Conservation (phyloP, 2,888 invertebrate genomes). For the Julus scanicus region DNA sequence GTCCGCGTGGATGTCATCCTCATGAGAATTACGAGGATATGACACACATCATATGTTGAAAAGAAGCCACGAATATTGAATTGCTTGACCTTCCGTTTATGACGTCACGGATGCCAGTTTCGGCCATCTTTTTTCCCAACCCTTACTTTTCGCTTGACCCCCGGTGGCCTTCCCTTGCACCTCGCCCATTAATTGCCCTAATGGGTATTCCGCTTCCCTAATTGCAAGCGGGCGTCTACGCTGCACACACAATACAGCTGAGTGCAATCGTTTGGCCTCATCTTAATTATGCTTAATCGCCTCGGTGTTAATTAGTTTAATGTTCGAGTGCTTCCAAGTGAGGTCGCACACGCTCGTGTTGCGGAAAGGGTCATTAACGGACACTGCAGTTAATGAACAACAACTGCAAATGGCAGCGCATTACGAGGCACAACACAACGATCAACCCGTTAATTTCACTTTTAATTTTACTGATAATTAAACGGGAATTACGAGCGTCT, state of each 20-base stretch:
- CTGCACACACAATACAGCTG: neutral
- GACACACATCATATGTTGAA: too few relatives aligned
- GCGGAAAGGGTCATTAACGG: conserved; percentile 38
- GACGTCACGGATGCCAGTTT: neutral
- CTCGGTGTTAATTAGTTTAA: conserved; percentile 42
- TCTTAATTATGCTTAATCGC: conserved; percentile 42
- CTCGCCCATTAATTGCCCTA: neutral
- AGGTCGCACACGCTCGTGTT: neutral
- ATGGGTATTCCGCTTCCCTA: neutral
- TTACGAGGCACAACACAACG: neutral
- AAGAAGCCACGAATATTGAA: too few relatives aligned
- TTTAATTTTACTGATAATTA: conserved; percentile 16
- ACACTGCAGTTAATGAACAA: conserved; percentile 39
- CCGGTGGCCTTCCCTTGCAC: neutral
- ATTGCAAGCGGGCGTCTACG: neutral
- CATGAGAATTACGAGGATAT: too few relatives aligned
- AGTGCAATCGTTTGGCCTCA: conserved; percentile 39
- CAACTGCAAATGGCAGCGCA: conserved; percentile 8
- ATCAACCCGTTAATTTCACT: conserved; percentile 13
- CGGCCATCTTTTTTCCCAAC: neutral
- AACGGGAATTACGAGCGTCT: neutral
- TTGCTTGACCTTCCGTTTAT: too few relatives aligned
- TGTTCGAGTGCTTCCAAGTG: conserved; percentile 12
- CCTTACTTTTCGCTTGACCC: neutral
- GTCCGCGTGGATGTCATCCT: too few relatives aligned